Percentiles rank a stretch among this genome's conserved stretches.
phyloP scores from a whole-genome alignment of 2,797 vertebrate species.

The Smutsia gigantea region DNA sequence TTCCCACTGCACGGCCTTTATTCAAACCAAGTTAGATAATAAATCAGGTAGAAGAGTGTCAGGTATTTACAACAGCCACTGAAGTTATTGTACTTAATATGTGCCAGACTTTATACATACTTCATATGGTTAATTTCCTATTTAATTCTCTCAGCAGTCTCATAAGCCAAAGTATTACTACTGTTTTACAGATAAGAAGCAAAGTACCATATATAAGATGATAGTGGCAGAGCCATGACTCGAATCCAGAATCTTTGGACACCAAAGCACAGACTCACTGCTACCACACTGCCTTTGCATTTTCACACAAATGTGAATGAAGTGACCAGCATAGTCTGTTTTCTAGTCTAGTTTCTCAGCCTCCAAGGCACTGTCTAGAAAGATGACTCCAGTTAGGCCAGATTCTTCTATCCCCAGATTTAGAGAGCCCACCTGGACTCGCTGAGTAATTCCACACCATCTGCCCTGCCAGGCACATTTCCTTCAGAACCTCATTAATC shows the following conservation, averaged over 20 bases:
- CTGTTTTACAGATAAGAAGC: background rate
- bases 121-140: background rate
- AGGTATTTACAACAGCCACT: background rate
- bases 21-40: background rate
- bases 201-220: background rate
- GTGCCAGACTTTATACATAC: background rate
- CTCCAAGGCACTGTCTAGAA: background rate
- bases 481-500: background rate
- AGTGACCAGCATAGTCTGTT: background rate
- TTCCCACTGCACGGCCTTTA: background rate
- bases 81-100: background rate
- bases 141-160: background rate
- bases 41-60: background rate
- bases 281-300: background rate
- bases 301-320: background rate
- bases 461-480: background rate
- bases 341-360: background rate
- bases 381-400: background rate
- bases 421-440: background rate
- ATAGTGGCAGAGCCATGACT: background rate
- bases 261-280: background rate
- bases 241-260: background rate
- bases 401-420: background rate
- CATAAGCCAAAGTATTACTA: background rate
- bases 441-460: background rate